Evolutionary conservation across 2,888 invertebrate species (phyloP).

Genomic region (Lasioglossum figueresi): DNA sequence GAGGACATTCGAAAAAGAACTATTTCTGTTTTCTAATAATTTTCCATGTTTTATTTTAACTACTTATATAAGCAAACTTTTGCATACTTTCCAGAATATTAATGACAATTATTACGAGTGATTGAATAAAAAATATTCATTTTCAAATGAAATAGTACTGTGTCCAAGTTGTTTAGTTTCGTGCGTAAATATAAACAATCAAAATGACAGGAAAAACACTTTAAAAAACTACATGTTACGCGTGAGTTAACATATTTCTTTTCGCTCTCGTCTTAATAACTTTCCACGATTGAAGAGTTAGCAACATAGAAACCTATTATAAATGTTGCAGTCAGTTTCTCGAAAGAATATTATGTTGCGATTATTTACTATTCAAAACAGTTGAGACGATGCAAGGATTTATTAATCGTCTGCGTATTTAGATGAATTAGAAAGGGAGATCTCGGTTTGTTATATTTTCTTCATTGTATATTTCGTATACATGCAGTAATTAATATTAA

Average conservation of each 20-base stretch:
- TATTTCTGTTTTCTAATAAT: constrained; percentile 53
- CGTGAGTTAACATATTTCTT: constrained; percentile 14
- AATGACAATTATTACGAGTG: constrained; percentile 60
- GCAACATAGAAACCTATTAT: constrained; percentile 11
- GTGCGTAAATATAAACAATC: constrained; percentile 27
- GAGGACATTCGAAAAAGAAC: constrained; percentile 41
- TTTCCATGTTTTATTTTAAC: constrained; percentile 66
- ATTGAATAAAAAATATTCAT: constrained; percentile 18
- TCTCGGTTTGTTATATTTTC: constrained; percentile 60
- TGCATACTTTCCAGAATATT: constrained; percentile 78
- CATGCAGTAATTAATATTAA: constrained; percentile 15
- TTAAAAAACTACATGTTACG: background rate
- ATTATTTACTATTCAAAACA: constrained; percentile 16
- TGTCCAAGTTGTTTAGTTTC: constrained; percentile 30
- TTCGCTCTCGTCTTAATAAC: constrained; percentile 15
- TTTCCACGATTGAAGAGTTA: background rate
- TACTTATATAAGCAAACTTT: constrained; percentile 48
- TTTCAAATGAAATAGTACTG: constrained; percentile 34
- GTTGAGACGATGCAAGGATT: constrained; percentile 5
- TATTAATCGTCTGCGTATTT: background rate
- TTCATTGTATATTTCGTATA: constrained; percentile 16
- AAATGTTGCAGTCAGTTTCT: background rate
- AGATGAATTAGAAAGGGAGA: background rate
- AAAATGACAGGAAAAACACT: constrained; percentile 18
- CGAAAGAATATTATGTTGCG: constrained; percentile 11